Evolutionary conservation across 2,113 vertebrate genomes (phyloP).

Genomic region (Trachemys scripta): DNA sequence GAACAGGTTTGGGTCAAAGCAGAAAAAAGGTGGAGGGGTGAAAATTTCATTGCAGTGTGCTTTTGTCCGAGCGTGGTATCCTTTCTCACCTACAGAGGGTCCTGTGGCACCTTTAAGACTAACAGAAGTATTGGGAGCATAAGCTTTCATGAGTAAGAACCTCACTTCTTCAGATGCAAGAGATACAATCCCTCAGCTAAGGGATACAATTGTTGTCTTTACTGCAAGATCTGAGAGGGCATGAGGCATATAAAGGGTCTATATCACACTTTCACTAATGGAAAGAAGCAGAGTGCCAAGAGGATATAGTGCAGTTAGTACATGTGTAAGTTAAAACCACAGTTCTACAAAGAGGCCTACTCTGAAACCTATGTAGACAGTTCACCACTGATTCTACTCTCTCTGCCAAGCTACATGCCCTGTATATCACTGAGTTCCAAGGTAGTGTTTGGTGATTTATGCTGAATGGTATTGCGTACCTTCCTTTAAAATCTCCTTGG

Average conservation of each 20-base stretch:
- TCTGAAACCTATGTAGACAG: not conserved
- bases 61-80: not conserved
- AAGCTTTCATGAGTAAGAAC: too few species aligned
- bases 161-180: too few species aligned
- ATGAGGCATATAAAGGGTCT: not conserved
- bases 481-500: accelerated
- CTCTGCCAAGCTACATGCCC: accelerated
- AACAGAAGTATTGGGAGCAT: too few species aligned
- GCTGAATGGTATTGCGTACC: not conserved
- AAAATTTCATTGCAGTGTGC: not conserved
- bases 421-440: not conserved
- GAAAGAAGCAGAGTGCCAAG: conserved; percentile 5
- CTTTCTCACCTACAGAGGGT: not conserved
- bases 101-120: too few species aligned
- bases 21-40: not conserved
- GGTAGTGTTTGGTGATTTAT: not conserved
- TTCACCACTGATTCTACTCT: not conserved
- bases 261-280: not conserved
- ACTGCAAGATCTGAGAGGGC: not conserved
- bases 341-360: conserved; percentile 5
- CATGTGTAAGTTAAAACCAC: not conserved
- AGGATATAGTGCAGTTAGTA: conserved; percentile 36
- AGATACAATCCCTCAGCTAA: not conserved
- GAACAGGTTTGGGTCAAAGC: not conserved
- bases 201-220: not conserved